Evolutionary conservation across 2,797 vertebrate genomes (phyloP), one percentile per base, ranked within the genome.

Genomic region (Urosaurus nigricauda): DNA sequence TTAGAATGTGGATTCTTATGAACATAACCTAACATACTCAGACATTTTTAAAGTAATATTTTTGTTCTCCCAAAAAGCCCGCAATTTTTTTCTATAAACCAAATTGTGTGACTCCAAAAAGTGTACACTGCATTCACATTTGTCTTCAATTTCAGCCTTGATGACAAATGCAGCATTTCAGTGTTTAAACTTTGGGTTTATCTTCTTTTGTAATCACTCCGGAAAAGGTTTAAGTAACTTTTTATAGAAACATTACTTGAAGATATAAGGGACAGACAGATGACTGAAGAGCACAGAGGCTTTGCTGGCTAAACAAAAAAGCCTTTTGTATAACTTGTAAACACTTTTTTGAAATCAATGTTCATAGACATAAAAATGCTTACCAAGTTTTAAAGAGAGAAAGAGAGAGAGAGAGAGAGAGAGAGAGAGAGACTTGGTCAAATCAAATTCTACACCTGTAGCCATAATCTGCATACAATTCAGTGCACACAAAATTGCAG

Each of bases 391-490:
- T 6, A 26, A 29, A 7, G n/a, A n/a, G n/a, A n/a, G n/a, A n/a
- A n/a, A n/a, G n/a, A 53, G 63, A 70, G 29, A 26, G n/a, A 24
- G 63, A 37, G 70, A 74, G 4, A 17, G 60, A 16, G 4, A 40
- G 65, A 71, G 21, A 35, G 13, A 37, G 56, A 70, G 71, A 77
- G 11, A 19, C 29, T 78, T 16, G 56, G 24, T 11, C 24, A 56
- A 40, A 29, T 79, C 32, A 29, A 68, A 53, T n/a, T 79, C 87
- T 84, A 56, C 5, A 71, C 82, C 74, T 84, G 47, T 71, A 68
- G 70, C 74, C 32, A 56, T 53, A 79, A 71, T 43, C 82, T 47
- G 51, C 87, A 84, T 79, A 88, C 71, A 58, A 84, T 84, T 70
- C 47, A 40, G 74, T 71, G 35, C 65, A 53, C 60, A 79, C 51